These are phyloP conservation scores for Acanthornis magna DNA, from an alignment of 2,797 vertebrate species.

Conservation along the genomic window DNA sequence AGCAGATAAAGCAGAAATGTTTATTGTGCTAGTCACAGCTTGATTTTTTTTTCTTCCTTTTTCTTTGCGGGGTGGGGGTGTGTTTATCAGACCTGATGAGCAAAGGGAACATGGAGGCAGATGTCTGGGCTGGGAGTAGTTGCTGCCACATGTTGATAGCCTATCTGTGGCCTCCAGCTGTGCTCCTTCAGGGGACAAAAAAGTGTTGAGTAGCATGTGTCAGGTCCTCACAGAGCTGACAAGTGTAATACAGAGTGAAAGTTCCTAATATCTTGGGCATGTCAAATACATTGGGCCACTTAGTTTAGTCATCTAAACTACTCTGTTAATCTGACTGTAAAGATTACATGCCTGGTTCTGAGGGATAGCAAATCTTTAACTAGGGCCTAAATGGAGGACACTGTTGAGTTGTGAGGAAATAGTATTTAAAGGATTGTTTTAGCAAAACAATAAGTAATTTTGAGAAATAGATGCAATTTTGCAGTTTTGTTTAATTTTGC, in stretches of 20 bases:
- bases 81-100: not conserved
- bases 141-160: not conserved
- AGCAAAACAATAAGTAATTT: not conserved
- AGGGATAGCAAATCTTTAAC: not conserved
- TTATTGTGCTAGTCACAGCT: not conserved
- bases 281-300: not conserved
- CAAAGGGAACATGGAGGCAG: not conserved
- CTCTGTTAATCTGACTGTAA: not conserved
- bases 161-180: not conserved
- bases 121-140: not conserved
- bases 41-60: not conserved
- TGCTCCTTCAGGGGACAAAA: not conserved
- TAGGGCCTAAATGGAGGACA: not conserved
- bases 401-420: not conserved
- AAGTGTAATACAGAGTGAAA: not conserved
- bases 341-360: not conserved
- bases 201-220: not conserved
- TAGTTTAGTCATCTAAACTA: not conserved
- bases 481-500: not conserved
- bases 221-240: not conserved
- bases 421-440: not conserved
- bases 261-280: not conserved
- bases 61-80: accelerated
- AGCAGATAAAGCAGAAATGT: not conserved
- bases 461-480: not conserved